These are phyloP conservation scores for Petroica traversi DNA, from an alignment of 2,113 vertebrate genomes.

Conservation along the genomic window DNA sequence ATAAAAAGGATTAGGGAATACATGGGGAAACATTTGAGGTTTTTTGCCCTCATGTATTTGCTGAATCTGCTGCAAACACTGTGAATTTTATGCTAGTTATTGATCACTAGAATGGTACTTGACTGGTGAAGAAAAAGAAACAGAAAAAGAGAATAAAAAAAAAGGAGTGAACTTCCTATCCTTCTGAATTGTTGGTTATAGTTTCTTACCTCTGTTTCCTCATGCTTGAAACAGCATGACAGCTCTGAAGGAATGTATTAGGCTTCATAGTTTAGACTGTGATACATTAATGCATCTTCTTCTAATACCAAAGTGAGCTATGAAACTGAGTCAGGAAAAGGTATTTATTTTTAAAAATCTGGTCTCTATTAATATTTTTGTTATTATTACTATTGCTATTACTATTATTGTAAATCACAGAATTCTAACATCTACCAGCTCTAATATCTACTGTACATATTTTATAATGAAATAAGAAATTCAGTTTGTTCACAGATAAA, in stretches of 20 bases:
- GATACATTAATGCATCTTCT: neutral
- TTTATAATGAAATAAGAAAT: neutral
- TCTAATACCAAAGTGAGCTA: neutral
- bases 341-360: neutral
- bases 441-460: neutral
- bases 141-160: accelerated
- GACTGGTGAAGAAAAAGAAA: neutral
- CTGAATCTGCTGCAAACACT: neutral
- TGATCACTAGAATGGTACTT: neutral
- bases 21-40: neutral
- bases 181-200: neutral
- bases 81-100: neutral
- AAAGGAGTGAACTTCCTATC: neutral
- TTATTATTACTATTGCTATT: neutral
- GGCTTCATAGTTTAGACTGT: neutral
- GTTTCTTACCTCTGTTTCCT: neutral
- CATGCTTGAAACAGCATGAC: neutral
- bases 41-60: neutral
- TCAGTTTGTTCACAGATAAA: neutral
- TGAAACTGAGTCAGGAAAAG: neutral
- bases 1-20: neutral
- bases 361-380: neutral
- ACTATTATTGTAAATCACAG: neutral
- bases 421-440: neutral
- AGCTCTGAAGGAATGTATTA: neutral